These are phyloP conservation scores for Psilopsiagon aurifrons DNA, from an alignment of 2,113 vertebrate species.

Conservation along the genomic window DNA sequence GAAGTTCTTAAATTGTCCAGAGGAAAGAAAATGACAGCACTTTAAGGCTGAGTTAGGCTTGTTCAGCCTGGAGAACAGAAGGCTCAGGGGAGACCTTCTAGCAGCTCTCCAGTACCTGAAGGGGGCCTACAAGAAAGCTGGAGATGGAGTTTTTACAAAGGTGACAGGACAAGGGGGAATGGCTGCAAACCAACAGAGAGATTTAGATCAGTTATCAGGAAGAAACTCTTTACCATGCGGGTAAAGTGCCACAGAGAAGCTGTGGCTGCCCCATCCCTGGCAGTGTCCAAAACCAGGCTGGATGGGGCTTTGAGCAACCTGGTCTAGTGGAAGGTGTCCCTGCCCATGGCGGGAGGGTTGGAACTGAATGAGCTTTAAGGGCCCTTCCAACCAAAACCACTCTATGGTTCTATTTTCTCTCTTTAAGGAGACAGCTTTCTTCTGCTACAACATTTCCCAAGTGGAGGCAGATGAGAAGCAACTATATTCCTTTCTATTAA, in stretches of 20 bases:
- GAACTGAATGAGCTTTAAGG: background rate
- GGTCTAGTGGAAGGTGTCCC: background rate
- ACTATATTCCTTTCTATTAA: background rate
- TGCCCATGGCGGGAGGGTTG: background rate
- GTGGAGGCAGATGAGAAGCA: background rate
- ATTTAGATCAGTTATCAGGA: background rate
- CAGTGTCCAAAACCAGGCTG: background rate
- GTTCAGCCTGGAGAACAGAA: background rate
- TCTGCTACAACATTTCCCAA: background rate
- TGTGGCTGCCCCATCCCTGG: background rate
- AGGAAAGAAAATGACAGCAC: background rate
- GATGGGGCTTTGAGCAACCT: background rate
- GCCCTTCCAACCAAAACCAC: background rate
- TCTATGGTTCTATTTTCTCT: background rate
- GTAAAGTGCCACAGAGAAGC: too few species aligned
- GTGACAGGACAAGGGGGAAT: background rate
- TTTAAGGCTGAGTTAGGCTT: background rate
- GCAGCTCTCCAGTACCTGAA: background rate
- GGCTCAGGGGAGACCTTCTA: background rate
- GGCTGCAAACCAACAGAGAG: background rate
- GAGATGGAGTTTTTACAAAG: background rate
- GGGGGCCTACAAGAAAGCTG: background rate
- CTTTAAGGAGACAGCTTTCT: background rate
- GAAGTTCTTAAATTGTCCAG: background rate
- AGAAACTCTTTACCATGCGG: background rate